These are phyloP conservation scores for Triops cancriformis DNA, from an alignment of 1,140 invertebrate species.

Conservation along the genomic window DNA sequence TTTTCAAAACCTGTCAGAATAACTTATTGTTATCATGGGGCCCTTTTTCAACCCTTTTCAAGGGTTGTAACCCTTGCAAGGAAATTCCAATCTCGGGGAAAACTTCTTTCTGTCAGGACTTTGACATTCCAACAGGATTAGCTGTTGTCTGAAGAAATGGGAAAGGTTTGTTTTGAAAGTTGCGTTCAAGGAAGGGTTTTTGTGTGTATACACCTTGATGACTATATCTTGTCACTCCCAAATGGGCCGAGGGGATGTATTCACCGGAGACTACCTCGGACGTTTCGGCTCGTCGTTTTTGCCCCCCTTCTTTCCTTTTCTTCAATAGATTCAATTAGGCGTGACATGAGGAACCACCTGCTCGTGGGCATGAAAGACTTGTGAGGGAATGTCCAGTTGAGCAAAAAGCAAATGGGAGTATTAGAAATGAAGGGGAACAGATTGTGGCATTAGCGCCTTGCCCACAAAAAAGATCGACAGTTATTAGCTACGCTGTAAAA, in stretches of 20 bases:
- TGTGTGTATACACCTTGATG: neutral
- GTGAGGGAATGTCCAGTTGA: neutral
- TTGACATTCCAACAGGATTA: neutral
- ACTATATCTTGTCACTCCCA: neutral
- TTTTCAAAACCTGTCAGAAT: neutral
- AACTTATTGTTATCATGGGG: neutral
- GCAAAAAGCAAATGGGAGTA: neutral
- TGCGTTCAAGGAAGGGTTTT: neutral
- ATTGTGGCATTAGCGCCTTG: neutral
- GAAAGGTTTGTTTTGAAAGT: neutral
- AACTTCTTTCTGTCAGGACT: neutral
- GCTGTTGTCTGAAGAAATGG: neutral
- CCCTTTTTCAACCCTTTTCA: neutral
- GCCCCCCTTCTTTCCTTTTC: neutral
- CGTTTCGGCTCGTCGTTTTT: neutral
- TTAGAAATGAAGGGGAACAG: neutral
- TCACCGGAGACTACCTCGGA: neutral
- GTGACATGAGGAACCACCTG: neutral
- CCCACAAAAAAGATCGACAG: neutral
- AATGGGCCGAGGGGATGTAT: neutral
- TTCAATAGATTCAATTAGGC: neutral
- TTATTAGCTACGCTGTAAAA: neutral
- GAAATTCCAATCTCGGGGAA: neutral
- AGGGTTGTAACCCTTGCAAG: neutral
- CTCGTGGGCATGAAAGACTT: neutral